Evolutionary conservation across 1,140 invertebrate genomes (phyloP), one percentile per base, ranked within the genome.

Genomic region (Pygmarrhopalites habei): DNA sequence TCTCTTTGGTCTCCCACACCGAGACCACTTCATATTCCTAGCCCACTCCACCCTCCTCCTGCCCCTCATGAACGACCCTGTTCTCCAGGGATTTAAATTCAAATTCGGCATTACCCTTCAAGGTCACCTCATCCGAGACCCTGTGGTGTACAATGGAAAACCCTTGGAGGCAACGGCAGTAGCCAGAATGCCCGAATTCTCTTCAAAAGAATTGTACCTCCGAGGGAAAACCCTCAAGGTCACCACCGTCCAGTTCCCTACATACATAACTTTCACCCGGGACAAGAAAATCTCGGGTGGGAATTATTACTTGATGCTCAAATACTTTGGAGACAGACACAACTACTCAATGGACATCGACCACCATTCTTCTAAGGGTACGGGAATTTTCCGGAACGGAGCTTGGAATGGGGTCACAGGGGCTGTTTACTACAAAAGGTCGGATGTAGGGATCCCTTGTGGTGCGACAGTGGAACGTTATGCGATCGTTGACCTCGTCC

Each of bases 1-100:
- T n/a, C n/a, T n/a, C n/a, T 87, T 84, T 17, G 90, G 90, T 41
- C 92, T 92, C 60, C 46, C 46, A 14, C 46, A 49, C 23, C 46
- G 46, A 19, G 46, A 49, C 23, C 7, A 90, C 80, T 72, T 95
- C 91, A 60, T 49, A 19, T 49, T 49, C 23, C 23, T 49, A 12
- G 46, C 12, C 7, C 12, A 49, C 7, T 7, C 7, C 7, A 7
- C 46, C 14, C 12, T 19, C 19, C 23, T 49, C 7, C 12, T 7
- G 10, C 7, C 23, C 7, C 19, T 49, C 23, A 15, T 49, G 12
- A 7, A 12, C 14, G 12, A 12, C 14, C 7, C 7, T 10, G 19
- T 19, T 7, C 23, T 49, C 12, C 7, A 7, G 7, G 23, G 23
- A 15, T 23, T 12, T 19, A 7, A 19, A 23, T 49, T 15, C 46